phyloP scores from a whole-genome alignment of 2,797 vertebrate genomes.

The Phalanger gymnotis region DNA sequence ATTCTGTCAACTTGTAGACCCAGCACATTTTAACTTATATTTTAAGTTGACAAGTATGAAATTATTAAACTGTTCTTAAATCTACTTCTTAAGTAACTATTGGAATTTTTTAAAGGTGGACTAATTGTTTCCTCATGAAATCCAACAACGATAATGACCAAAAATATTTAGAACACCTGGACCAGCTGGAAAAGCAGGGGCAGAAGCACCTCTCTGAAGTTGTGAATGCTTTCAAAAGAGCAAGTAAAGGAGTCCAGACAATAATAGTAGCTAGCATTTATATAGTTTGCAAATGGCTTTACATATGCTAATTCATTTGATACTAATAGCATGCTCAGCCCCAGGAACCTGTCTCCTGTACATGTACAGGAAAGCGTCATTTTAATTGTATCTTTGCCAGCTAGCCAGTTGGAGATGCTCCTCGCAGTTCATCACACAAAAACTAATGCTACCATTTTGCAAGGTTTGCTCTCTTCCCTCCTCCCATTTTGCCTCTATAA shows the following conservation, averaged over 20 bases:
- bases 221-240: not conserved
- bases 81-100: not conserved
- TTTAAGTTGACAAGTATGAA: constrained; percentile 41
- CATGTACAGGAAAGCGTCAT: not conserved
- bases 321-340: not conserved
- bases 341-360: not conserved
- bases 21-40: constrained; percentile 38
- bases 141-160: not conserved
- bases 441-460: not conserved
- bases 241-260: not conserved
- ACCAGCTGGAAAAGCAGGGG: not conserved
- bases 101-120: constrained; percentile 35
- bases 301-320: not conserved
- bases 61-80: constrained; percentile 19
- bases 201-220: not conserved
- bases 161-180: not conserved
- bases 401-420: not conserved
- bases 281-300: not conserved
- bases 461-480: not conserved
- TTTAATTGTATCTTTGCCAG: not conserved
- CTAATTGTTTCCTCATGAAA: constrained; percentile 11
- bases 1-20: constrained; percentile 27
- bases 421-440: not conserved
- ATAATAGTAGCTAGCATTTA: not conserved
- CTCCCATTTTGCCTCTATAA: not conserved